A percentile compares a stretch with the other conserved stretches of the same genome.
Conservation (phyloP, 2,113 vertebrate species). For the Pluvialis apricaria region DNA sequence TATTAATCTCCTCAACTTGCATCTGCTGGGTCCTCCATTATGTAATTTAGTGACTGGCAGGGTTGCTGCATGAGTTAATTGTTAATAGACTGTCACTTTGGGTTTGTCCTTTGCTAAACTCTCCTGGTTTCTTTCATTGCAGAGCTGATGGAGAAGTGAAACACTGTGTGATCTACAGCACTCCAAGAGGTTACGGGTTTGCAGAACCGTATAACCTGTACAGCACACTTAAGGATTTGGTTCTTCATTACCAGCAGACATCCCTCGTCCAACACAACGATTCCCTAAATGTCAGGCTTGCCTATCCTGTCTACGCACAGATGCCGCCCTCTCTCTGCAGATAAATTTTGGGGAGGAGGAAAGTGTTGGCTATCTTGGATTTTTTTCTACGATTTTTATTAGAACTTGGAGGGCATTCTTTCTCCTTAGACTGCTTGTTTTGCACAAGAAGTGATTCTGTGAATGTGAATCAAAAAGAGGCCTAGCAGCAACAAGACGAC, state of each 20-base stretch:
- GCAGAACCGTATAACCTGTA: constrained; percentile 94
- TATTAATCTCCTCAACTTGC: constrained; percentile 24
- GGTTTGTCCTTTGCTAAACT: constrained; percentile 34
- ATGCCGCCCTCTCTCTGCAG: constrained; percentile 82
- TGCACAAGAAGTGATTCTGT: constrained; percentile 99
- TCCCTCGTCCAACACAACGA: constrained; percentile 95
- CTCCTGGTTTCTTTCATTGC: constrained; percentile 33
- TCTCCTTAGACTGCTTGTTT: constrained; percentile 98
- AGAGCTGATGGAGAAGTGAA: constrained; percentile 94
- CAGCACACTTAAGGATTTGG: constrained; percentile 91
- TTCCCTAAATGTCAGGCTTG: constrained; percentile 92
- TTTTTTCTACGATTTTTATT: constrained; percentile 80
- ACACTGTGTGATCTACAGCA: constrained; percentile 96
- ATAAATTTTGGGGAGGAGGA: constrained; percentile 75
- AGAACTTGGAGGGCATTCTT: constrained; percentile 93
- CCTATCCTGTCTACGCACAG: constrained; percentile 90
- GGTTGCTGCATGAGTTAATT: constrained; percentile 38
- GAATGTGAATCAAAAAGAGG: constrained; percentile 91
- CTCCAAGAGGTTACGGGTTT: constrained; percentile 90
- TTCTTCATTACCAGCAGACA: constrained; percentile 94
- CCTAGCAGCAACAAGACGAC: constrained; percentile 77
- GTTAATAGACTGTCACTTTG: constrained; percentile 39
- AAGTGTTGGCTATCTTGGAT: constrained; percentile 65
- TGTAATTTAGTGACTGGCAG: constrained; percentile 19
- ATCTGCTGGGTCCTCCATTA: constrained; percentile 26